Evolutionary conservation across 92 coral and sea anemone genomes (phyloP), one percentile per base, ranked within the genome.

Genomic region (Virgularia gustaviana): DNA sequence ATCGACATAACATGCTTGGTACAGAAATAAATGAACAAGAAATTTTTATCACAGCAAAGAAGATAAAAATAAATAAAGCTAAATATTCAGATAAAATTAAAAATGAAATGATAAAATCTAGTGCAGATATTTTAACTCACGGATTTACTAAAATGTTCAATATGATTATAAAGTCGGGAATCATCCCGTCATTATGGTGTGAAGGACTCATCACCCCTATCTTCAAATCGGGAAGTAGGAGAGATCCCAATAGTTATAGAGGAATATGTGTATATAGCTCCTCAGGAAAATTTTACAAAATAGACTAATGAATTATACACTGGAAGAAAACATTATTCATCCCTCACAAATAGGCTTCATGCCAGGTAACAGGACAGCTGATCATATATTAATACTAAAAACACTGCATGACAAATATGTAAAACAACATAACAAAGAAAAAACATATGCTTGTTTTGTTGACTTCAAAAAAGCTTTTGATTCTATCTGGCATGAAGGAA

Each of bases 41-140:
- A 41, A 65, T 77, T 32, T 37, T 23, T 34, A 47, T 64, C 35
- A 52, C 57, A 5, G 53, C 24, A 18, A 76, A 76, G 64, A 76
- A 45, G 32, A 55, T 76, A 31, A 76, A 76, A 49, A 78, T 65
- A 28, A 67, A 66, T 1, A 78, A 78, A 65, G 47, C 73, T 28
- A 45, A 63, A 12, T 63, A 29, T 49, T 76, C 59, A 18, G 64
- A 57, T 56, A 33, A 39, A 57, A 37, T 73, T 2, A n/a, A n/a
- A n/a, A n/a, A n/a, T n/a, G n/a, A n/a, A n/a, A n/a, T n/a, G n/a
- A n/a, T n/a, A n/a, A n/a, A 70, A 57, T 57, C 71, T 22, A 78
- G 77, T 24, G 30, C 25, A 28, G 9, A 43, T n/a, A 57, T 41
- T 16, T 30, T 78, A 56, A 24, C 44, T 52, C 57, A 42, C 16